These are phyloP conservation scores for Gryllus bimaculatus DNA, from an alignment of 1,140 invertebrate species.

Conservation along the genomic window DNA sequence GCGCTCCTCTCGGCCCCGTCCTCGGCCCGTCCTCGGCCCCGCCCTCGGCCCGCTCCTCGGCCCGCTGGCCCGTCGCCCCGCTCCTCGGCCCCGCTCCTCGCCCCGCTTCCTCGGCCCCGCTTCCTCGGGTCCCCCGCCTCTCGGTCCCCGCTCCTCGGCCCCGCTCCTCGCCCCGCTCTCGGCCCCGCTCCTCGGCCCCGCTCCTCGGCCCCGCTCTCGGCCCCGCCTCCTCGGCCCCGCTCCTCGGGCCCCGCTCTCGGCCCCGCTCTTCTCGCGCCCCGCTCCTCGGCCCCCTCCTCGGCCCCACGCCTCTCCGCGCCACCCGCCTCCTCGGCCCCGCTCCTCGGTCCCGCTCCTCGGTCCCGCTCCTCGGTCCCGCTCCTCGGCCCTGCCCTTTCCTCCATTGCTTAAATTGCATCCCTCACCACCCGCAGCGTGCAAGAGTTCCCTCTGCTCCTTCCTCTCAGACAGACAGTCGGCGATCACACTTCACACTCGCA, in stretches of 20 bases:
- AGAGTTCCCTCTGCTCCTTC: too few species aligned
- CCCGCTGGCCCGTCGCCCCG: background rate
- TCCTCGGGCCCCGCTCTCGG: constrained; percentile 16
- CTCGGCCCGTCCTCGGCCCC: background rate
- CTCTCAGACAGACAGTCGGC: too few species aligned
- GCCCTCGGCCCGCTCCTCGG: background rate
- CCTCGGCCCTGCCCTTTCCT: background rate
- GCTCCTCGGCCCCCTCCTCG: background rate
- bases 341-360: background rate
- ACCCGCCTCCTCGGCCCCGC: background rate
- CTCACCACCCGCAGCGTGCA: too few species aligned
- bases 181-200: background rate
- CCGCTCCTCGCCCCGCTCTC: constrained; percentile 10
- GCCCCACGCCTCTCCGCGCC: too few species aligned
- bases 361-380: background rate
- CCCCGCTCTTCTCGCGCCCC: too few species aligned
- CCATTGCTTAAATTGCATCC: too few species aligned
- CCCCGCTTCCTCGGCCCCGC: background rate
- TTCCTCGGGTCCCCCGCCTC: background rate
- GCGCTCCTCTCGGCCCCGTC: background rate
- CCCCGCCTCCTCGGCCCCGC: background rate
- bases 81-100: background rate
- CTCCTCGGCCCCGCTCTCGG: background rate
- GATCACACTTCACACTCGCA: too few species aligned
- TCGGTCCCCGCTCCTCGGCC: background rate